Conservation (phyloP, 2,888 invertebrate genomes). For the Tipula confusa region DNA sequence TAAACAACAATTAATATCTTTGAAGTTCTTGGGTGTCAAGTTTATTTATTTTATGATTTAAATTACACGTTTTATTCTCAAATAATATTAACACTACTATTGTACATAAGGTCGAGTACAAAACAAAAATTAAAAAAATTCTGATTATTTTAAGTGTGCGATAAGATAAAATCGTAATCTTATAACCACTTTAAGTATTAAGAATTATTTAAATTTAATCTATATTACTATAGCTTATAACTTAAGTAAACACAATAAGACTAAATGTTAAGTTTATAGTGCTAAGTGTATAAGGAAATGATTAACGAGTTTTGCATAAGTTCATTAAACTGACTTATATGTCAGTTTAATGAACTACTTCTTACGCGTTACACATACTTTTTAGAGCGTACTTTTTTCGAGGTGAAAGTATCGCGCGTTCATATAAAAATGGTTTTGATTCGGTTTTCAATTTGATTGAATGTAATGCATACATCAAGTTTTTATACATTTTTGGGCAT, state of each 20-base stretch:
- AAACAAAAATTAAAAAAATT: background rate
- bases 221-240: too few relatives aligned
- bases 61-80: background rate
- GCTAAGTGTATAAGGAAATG: background rate
- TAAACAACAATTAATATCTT: too few relatives aligned
- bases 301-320: background rate
- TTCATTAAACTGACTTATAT: background rate
- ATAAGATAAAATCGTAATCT: conserved; percentile 9
- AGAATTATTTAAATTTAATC: too few relatives aligned
- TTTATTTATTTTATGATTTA: too few relatives aligned
- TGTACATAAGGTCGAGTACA: too few relatives aligned
- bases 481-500: background rate
- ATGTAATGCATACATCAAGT: background rate
- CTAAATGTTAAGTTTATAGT: background rate
- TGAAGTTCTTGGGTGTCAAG: too few relatives aligned
- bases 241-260: background rate
- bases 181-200: background rate
- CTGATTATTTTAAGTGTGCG: background rate
- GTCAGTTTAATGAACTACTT: background rate
- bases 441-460: background rate
- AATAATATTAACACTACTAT: background rate
- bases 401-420: background rate
- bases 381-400: background rate
- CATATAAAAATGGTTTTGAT: background rate
- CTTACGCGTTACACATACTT: background rate